These are phyloP conservation scores for Barypeithes pellucidus DNA, from an alignment of 2,888 invertebrate genomes.

Conservation along the genomic window DNA sequence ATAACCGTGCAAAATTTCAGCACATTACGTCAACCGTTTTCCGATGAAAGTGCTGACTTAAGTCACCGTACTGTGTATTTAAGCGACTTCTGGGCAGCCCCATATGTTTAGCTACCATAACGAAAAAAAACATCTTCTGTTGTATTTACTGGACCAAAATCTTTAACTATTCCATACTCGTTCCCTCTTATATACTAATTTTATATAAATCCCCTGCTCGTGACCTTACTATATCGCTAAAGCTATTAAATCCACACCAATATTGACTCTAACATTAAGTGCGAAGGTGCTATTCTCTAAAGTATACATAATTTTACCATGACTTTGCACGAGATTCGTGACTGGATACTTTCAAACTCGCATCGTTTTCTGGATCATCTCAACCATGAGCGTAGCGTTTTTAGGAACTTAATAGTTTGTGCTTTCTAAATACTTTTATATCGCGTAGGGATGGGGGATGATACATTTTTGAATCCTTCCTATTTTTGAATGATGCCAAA, in stretches of 20 bases:
- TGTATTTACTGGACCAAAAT: no score
- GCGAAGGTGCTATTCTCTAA: slow-evolving; percentile 32
- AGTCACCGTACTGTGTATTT: no score
- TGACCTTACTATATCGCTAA: slow-evolving; percentile 20
- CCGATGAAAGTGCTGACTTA: no score
- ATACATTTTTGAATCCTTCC: no score
- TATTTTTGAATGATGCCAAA: no score
- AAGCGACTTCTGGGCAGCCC: no score
- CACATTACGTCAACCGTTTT: no score
- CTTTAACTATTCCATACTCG: neutral
- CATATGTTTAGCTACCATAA: no score
- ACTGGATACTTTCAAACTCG: slow-evolving; percentile 28
- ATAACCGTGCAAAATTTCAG: no score
- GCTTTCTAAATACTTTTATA: no score
- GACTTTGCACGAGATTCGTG: slow-evolving; percentile 33
- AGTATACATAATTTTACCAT: slow-evolving; percentile 42
- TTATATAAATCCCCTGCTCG: neutral
- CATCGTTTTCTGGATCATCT: neutral
- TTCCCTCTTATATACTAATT: neutral
- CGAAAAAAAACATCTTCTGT: no score
- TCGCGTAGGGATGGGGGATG: no score
- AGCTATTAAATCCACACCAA: slow-evolving; percentile 30
- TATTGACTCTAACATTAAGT: slow-evolving; percentile 39
- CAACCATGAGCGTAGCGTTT: slow-evolving; percentile 2
- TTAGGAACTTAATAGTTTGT: neutral